These are phyloP conservation scores for Enteromius paludinosus DNA, from an alignment of 2,797 vertebrate genomes.

Conservation along the genomic window DNA sequence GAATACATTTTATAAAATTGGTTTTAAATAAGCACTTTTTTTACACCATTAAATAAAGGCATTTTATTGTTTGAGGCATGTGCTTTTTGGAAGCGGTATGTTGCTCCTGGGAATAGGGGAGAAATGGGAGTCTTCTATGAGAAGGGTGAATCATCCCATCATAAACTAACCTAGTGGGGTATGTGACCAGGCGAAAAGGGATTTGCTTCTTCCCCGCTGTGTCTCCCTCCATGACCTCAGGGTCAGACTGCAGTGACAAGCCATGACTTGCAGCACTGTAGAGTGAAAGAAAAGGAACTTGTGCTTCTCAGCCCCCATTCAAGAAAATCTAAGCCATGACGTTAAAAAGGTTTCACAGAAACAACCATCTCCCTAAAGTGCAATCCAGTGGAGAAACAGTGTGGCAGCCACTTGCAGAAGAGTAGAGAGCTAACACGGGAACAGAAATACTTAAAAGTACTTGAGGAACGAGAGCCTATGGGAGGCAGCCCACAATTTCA, in stretches of 20 bases:
- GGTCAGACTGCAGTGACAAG: slow-evolving; percentile 80
- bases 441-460: neutral
- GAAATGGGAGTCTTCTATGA: neutral
- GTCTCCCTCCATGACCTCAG: slow-evolving; percentile 72
- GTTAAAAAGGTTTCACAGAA: slow-evolving; percentile 22
- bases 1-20: neutral
- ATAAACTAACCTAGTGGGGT: slow-evolving; percentile 6
- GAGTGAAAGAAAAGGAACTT: slow-evolving; percentile 54
- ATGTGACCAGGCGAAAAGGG: slow-evolving; percentile 61
- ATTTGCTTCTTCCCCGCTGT: slow-evolving; percentile 59
- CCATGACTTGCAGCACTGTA: slow-evolving; percentile 70
- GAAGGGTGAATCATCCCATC: slow-evolving; percentile 19
- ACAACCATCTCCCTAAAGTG: slow-evolving; percentile 1
- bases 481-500: slow-evolving; percentile 5
- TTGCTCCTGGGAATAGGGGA: neutral
- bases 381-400: slow-evolving; percentile 6
- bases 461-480: neutral
- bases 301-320: slow-evolving; percentile 27
- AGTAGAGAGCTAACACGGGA: neutral
- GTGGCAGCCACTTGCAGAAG: slow-evolving; percentile 1
- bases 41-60: neutral
- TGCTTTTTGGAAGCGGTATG: neutral
- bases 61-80: neutral
- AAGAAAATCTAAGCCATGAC: slow-evolving; percentile 28
- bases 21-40: neutral